Base-by-base conservation (phyloP, 2,113 vertebrate species). In the Tretioscincus oriximinensis region DNA sequence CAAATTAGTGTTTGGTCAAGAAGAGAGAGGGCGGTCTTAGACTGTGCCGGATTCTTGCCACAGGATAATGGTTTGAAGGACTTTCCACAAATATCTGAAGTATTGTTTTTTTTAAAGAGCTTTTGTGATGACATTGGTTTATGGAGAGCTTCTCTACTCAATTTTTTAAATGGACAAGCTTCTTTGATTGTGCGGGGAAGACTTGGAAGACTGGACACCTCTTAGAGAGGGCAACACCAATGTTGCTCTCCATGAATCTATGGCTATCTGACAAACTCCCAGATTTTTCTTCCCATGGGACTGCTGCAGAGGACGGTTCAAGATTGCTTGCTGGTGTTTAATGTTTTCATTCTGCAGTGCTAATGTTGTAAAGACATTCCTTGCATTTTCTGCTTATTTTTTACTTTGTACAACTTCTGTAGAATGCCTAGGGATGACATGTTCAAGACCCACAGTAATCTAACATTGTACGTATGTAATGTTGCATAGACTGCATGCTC, bases 401-500 rank as follows among this genome's bases (percentile, higher is more conserved):
- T 90, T 76, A 89, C 91, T 94, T 93, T 90, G 84, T 93, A 93
- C 80, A 93, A 84, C 85, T 87, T 93, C 81, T 90, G 51, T 89
- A 90, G 88, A 80, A 92, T 88, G 81, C 90, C 89, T 90, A 86
- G 82, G 90, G 91, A 92, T 87, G 90, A 89, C 90, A 72, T 93
- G 86, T 91, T 88, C 82, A 85, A 93, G 92, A 88, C 85, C 86
- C 90, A 90, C 81, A 90, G 81, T 91, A 86, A 93, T 90, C 81
- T 86, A 91, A 91, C 91, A 92, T 87, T 94, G 86, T 86, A 86
- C 83, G 88, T 94, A 88, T 91, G 92, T 94, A 92, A 81, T 91
- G 92, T 91, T 92, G 88, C 86, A 85, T 91, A 94, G 94, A 83
- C 87, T 95, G 95, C 95, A 96, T 94, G 95, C 92, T 90, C 84